A percentile compares a stretch with the other conserved stretches of the same genome.
phyloP scores from a whole-genome alignment of 2,113 vertebrate species.

The Phalacrocorax pelagicus region DNA sequence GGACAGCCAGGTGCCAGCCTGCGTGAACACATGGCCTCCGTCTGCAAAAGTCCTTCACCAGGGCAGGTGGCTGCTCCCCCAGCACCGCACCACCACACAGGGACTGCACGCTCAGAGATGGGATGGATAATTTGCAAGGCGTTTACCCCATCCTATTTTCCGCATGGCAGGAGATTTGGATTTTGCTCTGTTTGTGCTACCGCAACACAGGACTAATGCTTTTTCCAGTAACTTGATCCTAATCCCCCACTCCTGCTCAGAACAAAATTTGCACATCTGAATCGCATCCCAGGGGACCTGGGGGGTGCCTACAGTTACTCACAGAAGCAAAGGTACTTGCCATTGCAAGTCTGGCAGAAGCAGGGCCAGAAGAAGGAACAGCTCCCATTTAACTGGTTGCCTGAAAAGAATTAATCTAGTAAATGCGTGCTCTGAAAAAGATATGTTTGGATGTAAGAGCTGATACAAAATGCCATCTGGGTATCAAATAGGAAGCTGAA shows the following conservation, averaged over 20 bases:
- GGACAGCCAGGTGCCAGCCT: fast-evolving
- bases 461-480: not conserved
- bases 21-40: fast-evolving
- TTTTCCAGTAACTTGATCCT: not conserved
- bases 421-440: not conserved
- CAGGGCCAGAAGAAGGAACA: not conserved
- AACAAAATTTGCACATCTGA: not conserved
- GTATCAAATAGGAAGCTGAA: constrained; percentile 15
- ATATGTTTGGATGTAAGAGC: not conserved
- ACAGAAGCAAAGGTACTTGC: not conserved
- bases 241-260: not conserved
- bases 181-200: fast-evolving
- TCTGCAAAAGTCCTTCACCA: not conserved
- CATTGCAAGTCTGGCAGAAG: not conserved
- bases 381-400: not conserved
- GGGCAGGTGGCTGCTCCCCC: not conserved
- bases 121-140: fast-evolving
- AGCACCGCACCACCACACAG: not conserved
- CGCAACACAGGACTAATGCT: fast-evolving
- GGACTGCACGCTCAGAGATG: fast-evolving
- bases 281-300: not conserved
- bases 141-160: not conserved
- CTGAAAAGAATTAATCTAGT: not conserved
- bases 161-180: fast-evolving
- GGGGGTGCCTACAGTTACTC: not conserved